Percentiles rank a stretch among this genome's conserved stretches.
These are phyloP conservation scores for Zaprionus gabonicus DNA, from an alignment of 1,140 invertebrate genomes.

Conservation along the genomic window DNA sequence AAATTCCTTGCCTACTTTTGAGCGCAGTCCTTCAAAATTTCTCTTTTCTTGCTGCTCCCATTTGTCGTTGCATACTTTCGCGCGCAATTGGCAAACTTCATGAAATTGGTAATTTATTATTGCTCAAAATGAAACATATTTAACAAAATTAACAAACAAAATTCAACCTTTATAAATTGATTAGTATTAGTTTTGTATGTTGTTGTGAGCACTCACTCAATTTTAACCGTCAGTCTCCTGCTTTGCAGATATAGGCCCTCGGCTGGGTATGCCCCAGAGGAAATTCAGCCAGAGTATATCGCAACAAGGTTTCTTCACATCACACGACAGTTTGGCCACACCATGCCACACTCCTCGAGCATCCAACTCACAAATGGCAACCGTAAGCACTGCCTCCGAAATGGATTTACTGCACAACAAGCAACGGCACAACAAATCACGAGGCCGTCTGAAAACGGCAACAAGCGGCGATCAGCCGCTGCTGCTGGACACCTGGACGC, in stretches of 20 bases:
- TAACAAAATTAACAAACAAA: background rate
- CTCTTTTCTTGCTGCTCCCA: too few species aligned
- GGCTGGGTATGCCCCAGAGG: conserved; percentile 87
- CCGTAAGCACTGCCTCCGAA: conserved; percentile 88
- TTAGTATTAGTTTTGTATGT: too few species aligned
- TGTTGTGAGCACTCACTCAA: too few species aligned
- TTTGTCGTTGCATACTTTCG: background rate
- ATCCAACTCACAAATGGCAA: conserved; percentile 87
- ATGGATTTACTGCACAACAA: conserved; percentile 88
- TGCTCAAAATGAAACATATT: background rate
- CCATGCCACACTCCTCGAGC: conserved; percentile 85
- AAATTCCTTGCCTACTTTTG: background rate
- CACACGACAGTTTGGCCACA: conserved; percentile 89
- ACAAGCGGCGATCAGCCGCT: conserved; percentile 76
- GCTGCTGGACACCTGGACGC: conserved; percentile 81
- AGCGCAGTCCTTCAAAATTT: too few species aligned
- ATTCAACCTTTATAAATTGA: background rate
- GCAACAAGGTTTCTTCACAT: conserved; percentile 87
- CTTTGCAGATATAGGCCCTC: conserved; percentile 87
- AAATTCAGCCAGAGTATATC: conserved; percentile 86
- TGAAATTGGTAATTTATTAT: background rate
- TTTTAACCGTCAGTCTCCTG: background rate
- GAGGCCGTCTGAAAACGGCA: conserved; percentile 88
- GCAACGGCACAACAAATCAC: conserved; percentile 86
- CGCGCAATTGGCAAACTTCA: background rate